Conservation (phyloP, 2,888 invertebrate species). For the Liodrosophila aerea region DNA sequence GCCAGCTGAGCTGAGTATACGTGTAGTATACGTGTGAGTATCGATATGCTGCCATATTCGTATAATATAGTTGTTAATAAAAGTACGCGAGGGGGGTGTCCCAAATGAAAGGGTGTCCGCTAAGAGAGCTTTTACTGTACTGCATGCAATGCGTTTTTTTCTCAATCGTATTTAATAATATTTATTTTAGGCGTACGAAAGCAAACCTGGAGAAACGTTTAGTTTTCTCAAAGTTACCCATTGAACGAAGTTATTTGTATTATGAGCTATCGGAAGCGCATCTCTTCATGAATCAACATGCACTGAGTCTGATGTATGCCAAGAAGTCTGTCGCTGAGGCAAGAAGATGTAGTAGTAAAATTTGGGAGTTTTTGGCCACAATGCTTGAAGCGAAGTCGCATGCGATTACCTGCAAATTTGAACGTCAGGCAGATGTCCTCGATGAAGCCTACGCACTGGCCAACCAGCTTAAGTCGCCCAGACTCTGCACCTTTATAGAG, state of each 20-base stretch:
- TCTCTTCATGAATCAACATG: conserved; percentile 46
- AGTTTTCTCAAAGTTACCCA: conserved; percentile 48
- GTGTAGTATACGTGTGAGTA: no score
- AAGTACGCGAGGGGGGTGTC: no score
- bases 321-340: conserved; percentile 57
- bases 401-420: conserved; percentile 74
- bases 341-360: conserved; percentile 61
- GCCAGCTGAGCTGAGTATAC: no score
- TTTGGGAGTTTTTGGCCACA: conserved; percentile 75
- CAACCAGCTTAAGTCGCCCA: conserved; percentile 55
- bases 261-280: conserved; percentile 63
- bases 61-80: no score
- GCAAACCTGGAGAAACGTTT: conserved; percentile 50
- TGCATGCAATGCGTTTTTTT: no score
- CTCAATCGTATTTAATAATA: no score
- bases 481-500: conserved; percentile 66
- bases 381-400: conserved; percentile 75
- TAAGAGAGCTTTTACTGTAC: no score
- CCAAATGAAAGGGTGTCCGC: no score
- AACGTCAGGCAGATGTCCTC: conserved; percentile 72
- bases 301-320: conserved; percentile 35
- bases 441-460: conserved; percentile 64
- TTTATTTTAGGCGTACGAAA: conserved; percentile 1
- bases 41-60: no score
- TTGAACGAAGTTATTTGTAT: conserved; percentile 61